Evolutionary conservation across 2,113 vertebrate genomes (phyloP), one percentile per base, ranked within the genome.

Genomic region (Collichthys lucidus): DNA sequence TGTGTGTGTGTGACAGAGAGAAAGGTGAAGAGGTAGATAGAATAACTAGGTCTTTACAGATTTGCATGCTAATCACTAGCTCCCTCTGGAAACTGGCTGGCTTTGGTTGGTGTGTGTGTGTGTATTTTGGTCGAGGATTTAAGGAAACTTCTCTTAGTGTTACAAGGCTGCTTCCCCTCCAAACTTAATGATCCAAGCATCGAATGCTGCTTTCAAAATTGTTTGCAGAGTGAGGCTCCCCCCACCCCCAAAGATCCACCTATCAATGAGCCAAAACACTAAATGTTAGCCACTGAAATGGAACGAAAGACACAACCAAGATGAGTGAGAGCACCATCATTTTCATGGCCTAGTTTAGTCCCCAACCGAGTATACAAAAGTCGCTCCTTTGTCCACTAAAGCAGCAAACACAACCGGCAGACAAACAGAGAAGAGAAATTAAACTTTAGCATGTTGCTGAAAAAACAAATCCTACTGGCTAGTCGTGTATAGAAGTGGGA

Each of bases 51-150:
- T 95, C 96, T 95, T 95, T 93, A 93, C 90, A 94, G 95, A 97
- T 96, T 96, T 96, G 93, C 96, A 96, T 96, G 92, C 90, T 96
- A 96, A 97, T 95, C 93, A 93, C 91, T 87, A 81, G 89, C 84
- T 94, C 94, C 94, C 92, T 88, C 89, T 90, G 92, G 94, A 94
- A 91, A 86, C 70, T 65, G 62, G 49, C 49, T 62, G 74, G 63
- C 67, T 57, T 49, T 56, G 60, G 64, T 62, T 59, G n/a, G 71
- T 66, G 72, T 60, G 74, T 74, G 77, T 53, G 72, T 59, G 71
- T 35, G 70, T 49, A 16, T 26, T 62, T 73, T 76, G 56, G 35
- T 44, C 26, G 29, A 26, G 44, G 82, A 67, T 31, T 50, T 42
- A 61, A 24, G 24, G 35, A 40, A 69, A 73, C 50, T 67, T 67